These are phyloP conservation scores for Polydrusus pterygomalis DNA, from an alignment of 2,888 invertebrate species.

Conservation along the genomic window DNA sequence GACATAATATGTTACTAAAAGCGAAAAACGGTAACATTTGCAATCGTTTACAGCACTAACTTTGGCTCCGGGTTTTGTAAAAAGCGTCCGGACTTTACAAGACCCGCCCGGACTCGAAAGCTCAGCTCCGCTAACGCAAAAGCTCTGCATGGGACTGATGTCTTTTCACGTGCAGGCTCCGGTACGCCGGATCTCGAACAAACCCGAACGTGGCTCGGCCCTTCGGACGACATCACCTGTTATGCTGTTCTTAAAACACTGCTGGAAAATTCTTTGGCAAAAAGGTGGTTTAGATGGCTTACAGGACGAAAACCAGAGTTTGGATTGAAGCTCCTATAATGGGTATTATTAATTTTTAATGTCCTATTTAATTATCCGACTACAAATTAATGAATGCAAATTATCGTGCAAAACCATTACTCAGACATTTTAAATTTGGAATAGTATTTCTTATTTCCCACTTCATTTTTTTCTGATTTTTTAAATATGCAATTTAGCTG, in stretches of 20 bases:
- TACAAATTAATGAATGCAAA: no score
- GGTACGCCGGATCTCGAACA: slow-evolving; percentile 62
- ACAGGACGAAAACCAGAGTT: neutral
- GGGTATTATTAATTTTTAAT: no score
- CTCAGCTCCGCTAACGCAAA: slow-evolving; percentile 55
- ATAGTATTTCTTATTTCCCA: no score
- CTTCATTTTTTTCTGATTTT: no score
- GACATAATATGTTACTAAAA: slow-evolving; percentile 23
- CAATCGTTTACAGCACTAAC: slow-evolving; percentile 23
- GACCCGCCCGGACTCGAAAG: slow-evolving; percentile 56
- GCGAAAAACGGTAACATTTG: slow-evolving; percentile 27
- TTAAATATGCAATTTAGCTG: no score
- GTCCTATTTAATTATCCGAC: no score
- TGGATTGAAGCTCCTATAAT: no score
- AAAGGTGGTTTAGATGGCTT: slow-evolving; percentile 33
- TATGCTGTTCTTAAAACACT: slow-evolving; percentile 60
- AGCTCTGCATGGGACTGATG: slow-evolving; percentile 63
- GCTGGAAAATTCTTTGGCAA: slow-evolving; percentile 50
- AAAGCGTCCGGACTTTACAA: slow-evolving; percentile 48
- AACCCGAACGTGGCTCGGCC: slow-evolving; percentile 59
- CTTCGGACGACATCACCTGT: slow-evolving; percentile 64
- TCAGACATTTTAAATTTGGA: no score
- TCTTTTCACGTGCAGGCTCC: slow-evolving; percentile 64
- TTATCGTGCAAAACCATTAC: no score
- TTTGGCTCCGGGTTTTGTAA: slow-evolving; percentile 40